Percentiles rank a stretch among this genome's conserved stretches.
phyloP scores from a whole-genome alignment of 2,888 invertebrate species.

The Torymus aiolomorphi region DNA sequence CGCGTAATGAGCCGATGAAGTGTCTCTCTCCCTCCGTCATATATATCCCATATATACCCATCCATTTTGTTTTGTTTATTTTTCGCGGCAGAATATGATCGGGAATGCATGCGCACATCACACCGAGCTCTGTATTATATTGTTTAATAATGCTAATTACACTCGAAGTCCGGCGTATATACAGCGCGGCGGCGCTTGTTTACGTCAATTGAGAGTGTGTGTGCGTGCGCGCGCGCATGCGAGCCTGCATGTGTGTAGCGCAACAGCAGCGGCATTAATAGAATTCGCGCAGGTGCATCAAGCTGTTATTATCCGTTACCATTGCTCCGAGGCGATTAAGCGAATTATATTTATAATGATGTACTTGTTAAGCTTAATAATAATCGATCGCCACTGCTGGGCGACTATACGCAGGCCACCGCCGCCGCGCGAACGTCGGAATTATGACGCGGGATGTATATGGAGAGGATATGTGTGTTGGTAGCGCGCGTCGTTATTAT shows the following conservation, averaged over 20 bases:
- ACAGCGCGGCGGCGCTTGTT: no score
- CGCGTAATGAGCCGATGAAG: no score
- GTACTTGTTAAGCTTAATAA: constrained; percentile 55
- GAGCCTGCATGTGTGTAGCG: no score
- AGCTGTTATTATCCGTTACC: constrained; percentile 45
- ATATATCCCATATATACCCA: no score
- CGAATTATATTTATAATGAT: constrained; percentile 52
- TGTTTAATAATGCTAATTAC: constrained; percentile 8
- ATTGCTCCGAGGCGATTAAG: constrained; percentile 55
- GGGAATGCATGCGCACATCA: not conserved
- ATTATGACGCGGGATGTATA: constrained; percentile 34
- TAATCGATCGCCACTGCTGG: constrained; percentile 32
- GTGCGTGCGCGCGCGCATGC: no score
- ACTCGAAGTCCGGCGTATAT: not conserved
- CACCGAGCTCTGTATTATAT: not conserved
- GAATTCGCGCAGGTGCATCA: constrained; percentile 39
- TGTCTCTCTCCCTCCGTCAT: no score
- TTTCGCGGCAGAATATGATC: no score
- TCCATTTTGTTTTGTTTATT: no score
- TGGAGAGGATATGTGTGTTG: no score
- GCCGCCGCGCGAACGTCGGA: not conserved
- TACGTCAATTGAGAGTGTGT: no score
- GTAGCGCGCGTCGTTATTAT: constrained; percentile 10
- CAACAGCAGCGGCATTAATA: constrained; percentile 29
- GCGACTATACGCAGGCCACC: not conserved